These are phyloP conservation scores for Actenoides hombroni DNA, from an alignment of 2,113 vertebrate genomes.

Conservation along the genomic window DNA sequence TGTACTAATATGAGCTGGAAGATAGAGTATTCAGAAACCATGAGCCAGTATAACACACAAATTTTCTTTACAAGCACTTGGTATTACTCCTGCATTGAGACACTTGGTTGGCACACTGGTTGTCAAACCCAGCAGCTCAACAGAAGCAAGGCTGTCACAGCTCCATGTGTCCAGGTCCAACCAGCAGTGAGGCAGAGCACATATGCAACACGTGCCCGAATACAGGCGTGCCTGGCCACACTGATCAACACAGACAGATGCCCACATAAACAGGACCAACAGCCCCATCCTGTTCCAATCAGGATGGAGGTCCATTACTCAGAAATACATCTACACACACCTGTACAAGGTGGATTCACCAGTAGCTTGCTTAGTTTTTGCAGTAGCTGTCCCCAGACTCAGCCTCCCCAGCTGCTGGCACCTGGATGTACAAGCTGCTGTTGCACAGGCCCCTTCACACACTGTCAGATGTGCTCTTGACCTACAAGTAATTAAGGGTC, in stretches of 20 bases:
- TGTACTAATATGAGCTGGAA: neutral
- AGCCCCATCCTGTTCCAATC: neutral
- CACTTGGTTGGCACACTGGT: fast-evolving
- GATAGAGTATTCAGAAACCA: neutral
- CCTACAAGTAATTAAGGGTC: fast-evolving
- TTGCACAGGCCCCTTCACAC: neutral
- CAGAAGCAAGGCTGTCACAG: neutral
- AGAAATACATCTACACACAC: neutral
- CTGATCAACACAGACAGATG: neutral
- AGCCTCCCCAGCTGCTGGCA: neutral
- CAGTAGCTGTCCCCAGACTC: neutral
- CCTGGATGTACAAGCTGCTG: fast-evolving
- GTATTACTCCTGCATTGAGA: fast-evolving
- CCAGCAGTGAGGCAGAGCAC: neutral
- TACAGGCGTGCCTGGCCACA: neutral
- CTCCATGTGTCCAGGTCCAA: neutral
- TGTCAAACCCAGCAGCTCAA: fast-evolving
- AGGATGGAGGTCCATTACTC: neutral
- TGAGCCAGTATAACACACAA: neutral
- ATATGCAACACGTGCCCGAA: fast-evolving
- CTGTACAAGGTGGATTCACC: fast-evolving
- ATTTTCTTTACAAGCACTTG: neutral
- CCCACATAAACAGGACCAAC: fast-evolving
- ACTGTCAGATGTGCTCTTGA: fast-evolving
- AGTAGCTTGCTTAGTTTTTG: neutral